Evolutionary conservation across 2,888 invertebrate genomes (phyloP).

Genomic region (Drosophila austrosaltans): DNA sequence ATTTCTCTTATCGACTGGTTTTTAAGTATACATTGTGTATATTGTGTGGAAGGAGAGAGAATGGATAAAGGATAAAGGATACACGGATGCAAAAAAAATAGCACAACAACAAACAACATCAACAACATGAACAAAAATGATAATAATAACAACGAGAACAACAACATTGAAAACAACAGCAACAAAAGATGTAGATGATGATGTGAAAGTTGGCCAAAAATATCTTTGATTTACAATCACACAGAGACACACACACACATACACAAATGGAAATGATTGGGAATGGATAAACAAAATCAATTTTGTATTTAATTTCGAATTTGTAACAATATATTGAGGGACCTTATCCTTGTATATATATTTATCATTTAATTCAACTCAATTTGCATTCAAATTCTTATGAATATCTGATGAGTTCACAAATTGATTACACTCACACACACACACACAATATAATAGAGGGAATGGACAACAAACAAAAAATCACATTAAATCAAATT

Average conservation of each 20-base stretch:
- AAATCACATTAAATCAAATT: conserved; percentile 19
- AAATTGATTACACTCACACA: conserved; percentile 42
- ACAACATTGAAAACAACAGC: conserved; percentile 29
- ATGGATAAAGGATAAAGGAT: conserved; percentile 4
- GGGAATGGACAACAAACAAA: conserved; percentile 23
- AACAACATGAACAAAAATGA: conserved; percentile 37
- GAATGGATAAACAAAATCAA: not conserved
- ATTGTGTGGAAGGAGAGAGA: conserved; percentile 37
- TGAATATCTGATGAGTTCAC: conserved; percentile 44
- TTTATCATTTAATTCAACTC: conserved; percentile 19
- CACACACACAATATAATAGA: not conserved
- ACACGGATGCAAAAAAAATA: conserved; percentile 25
- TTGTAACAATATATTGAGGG: conserved; percentile 13
- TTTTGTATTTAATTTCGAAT: conserved; percentile 9
- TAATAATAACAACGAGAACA: conserved; percentile 43
- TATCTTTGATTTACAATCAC: not conserved
- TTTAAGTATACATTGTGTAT: conserved; percentile 28
- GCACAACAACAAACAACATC: conserved; percentile 40
- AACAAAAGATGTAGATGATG: conserved; percentile 2
- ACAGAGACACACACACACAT: conserved; percentile 8
- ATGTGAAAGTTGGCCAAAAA: no score
- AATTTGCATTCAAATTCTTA: conserved; percentile 33
- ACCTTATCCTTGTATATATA: conserved; percentile 1
- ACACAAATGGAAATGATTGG: not conserved
- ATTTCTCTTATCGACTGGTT: conserved; percentile 79